Evolutionary conservation across 2,888 invertebrate species (phyloP).

Genomic region (Ariolimax columbianus): DNA sequence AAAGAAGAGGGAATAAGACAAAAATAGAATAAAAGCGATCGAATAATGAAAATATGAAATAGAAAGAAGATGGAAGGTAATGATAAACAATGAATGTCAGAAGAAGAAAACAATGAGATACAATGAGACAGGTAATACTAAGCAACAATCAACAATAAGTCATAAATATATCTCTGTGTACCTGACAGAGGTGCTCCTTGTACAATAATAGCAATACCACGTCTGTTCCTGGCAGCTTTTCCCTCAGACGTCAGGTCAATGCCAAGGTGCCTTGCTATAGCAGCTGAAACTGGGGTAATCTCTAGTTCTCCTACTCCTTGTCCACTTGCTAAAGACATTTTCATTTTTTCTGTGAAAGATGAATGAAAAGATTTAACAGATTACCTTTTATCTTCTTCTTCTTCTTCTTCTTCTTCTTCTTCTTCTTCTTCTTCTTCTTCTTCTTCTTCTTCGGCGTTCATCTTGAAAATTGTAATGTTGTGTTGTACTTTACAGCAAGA

Average conservation of each 20-base stretch:
- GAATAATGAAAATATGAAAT: too few species aligned
- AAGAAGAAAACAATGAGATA: background rate
- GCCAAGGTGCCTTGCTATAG: constrained; percentile 78
- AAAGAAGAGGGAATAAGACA: too few species aligned
- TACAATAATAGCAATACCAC: constrained; percentile 78
- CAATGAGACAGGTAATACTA: background rate
- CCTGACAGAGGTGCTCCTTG: constrained; percentile 79
- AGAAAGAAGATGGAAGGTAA: too few species aligned
- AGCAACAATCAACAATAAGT: too few species aligned
- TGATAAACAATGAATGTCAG: background rate
- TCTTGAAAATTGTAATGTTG: too few species aligned
- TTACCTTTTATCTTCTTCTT: too few species aligned
- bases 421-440: too few species aligned
- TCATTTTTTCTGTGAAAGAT: constrained; percentile 51
- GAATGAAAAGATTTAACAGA: background rate
- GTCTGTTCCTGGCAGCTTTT: constrained; percentile 77
- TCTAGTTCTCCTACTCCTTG: constrained; percentile 77
- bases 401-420: too few species aligned
- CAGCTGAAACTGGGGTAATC: constrained; percentile 78
- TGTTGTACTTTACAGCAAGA: too few species aligned
- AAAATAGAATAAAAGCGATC: too few species aligned
- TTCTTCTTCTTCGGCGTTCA: too few species aligned
- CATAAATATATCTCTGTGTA: constrained; percentile 50
- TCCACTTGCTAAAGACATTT: constrained; percentile 60
- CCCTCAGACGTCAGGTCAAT: constrained; percentile 78